These are phyloP conservation scores for Calidris pygmaea DNA, from an alignment of 2,113 vertebrate genomes.

Conservation along the genomic window DNA sequence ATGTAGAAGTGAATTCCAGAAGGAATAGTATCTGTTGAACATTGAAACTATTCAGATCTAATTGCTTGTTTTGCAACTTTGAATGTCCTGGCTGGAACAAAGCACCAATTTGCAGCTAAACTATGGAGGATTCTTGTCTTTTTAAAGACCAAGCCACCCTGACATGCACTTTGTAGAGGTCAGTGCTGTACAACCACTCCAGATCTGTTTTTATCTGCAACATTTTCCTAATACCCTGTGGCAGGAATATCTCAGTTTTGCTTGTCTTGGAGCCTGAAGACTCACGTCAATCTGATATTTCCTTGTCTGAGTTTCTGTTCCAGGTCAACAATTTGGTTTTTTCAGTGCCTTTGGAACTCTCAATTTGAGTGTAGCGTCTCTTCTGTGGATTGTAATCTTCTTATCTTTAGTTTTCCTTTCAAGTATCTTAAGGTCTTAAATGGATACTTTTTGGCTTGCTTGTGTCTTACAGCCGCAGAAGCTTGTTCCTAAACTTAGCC, in stretches of 20 bases:
- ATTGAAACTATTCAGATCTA: background rate
- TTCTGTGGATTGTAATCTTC: background rate
- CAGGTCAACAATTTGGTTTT: background rate
- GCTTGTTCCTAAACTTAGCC: background rate
- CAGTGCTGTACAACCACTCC: background rate
- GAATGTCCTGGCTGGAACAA: background rate
- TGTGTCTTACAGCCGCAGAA: background rate
- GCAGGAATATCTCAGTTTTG: conserved; percentile 3
- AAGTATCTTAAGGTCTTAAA: background rate
- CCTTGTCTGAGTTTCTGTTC: conserved; percentile 14
- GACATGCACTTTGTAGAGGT: background rate
- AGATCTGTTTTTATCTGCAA: background rate
- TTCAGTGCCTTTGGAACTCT: background rate
- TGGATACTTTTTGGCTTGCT: background rate
- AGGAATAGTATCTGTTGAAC: background rate
- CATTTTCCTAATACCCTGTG: background rate
- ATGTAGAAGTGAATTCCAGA: background rate
- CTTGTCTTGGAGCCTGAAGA: background rate
- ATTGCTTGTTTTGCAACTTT: background rate
- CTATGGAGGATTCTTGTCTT: background rate
- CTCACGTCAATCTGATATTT: background rate
- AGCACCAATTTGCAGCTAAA: background rate
- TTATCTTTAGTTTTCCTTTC: conserved; percentile 17
- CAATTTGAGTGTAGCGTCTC: background rate
- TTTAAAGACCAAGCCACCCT: background rate